Base-by-base conservation (phyloP, 53 echinoderm and acorn worm genomes). In the Astropecten irregularis region DNA sequence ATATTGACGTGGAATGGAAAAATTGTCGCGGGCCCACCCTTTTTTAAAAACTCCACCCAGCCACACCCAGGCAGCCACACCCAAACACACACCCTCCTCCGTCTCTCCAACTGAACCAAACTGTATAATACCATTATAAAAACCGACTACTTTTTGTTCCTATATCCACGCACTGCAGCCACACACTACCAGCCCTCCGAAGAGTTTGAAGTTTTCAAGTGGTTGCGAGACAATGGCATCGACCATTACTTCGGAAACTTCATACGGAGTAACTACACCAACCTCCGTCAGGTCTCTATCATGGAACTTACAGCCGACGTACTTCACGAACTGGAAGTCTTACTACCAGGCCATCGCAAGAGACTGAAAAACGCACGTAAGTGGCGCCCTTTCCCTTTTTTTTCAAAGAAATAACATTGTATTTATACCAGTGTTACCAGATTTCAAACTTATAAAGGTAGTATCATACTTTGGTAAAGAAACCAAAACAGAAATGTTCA, bases 161-260 rank as follows among this genome's bases (percentile, higher is more conserved):
- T 9, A 21, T 35, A 15, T 55, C 30, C 25, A 46, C 26, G 27
- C 30, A 23, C 14, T 50, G 1, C 82, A 95, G 96, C 96, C 63
- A 73, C 85, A 56, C 64, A 48, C 40, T 85, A 91, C 71, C 74
- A 94, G 32, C 88, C 84, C 16, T 94, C 96, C 5, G 87, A 89
- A 42, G 81, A 94, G 64, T 96, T 84, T 51, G 87, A 94, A 57
- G 83, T 96, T 33, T 94, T 83, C 85, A 86, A 87, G 61, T 96
- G 93, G 91, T 82, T 95, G 15, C 88, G 91, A 40, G 96, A 94
- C 33, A 76, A 89, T 31, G 94, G 89, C 25, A 81, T 96, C 67
- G 96, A 96, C 83, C 89, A 96, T 50, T 96, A 94, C 66, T 96
- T 93, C 79, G 73, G 82, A 52, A 91, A 93, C 58, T 96, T 96